Percentiles rank a stretch among this genome's conserved stretches.
Evolutionary conservation across 2,888 invertebrate species (phyloP).

Genomic region (Myopa testacea): DNA sequence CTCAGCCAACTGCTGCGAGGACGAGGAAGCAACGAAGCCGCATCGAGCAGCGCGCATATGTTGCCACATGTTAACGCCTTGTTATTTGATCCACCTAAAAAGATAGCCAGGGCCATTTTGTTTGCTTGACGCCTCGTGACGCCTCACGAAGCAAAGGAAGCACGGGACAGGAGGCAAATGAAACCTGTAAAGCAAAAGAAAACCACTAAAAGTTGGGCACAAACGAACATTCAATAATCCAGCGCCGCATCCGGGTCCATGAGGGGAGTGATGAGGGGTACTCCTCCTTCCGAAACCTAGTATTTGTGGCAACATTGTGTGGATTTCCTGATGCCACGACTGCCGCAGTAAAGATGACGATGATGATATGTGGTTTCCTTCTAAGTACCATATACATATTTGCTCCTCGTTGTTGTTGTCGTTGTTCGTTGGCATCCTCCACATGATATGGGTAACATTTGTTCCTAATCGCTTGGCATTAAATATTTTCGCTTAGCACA

Average conservation of each 20-base stretch:
- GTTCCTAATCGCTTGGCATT: conserved; percentile 36
- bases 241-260: neutral
- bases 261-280: neutral
- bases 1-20: neutral
- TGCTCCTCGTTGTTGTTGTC: conserved; percentile 44
- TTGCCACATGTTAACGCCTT: conserved; percentile 53
- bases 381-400: neutral
- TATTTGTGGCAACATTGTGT: conserved; percentile 21
- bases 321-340: conserved; percentile 1
- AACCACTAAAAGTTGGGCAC: neutral
- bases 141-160: neutral
- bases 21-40: neutral
- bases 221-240: conserved; percentile 34
- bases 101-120: conserved; percentile 52
- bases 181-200: neutral
- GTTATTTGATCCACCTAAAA: conserved; percentile 30
- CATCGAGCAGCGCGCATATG: conserved; percentile 48
- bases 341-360: neutral
- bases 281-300: neutral
- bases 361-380: conserved; percentile 38
- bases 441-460: conserved; percentile 35
- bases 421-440: conserved; percentile 46
- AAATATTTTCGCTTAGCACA: conserved; percentile 18
- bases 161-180: too few relatives aligned
- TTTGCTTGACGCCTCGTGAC: conserved; percentile 38